phyloP scores from a whole-genome alignment of 2,113 vertebrate species.

The Antidorcas marsupialis region DNA sequence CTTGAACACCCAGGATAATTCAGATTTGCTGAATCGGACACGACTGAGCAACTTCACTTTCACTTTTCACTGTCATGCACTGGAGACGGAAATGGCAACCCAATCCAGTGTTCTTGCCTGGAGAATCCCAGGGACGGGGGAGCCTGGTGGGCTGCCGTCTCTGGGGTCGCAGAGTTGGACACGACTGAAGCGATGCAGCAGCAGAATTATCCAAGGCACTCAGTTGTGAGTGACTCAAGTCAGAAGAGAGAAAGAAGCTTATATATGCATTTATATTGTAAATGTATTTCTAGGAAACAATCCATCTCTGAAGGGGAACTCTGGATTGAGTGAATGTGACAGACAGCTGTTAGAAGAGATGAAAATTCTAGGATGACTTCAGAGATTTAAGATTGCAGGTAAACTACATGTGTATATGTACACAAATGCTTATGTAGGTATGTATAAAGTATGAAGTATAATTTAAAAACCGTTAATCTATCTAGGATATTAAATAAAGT shows the following conservation, averaged over 20 bases:
- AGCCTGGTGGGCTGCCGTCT: no score
- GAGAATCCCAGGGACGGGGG: no score
- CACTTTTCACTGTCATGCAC: no score
- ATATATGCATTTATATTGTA: slow-evolving; percentile 18
- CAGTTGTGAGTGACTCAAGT: slow-evolving; percentile 12
- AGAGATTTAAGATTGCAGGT: background rate
- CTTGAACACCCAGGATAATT: background rate
- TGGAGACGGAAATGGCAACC: no score
- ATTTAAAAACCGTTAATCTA: background rate
- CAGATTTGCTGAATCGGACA: background rate
- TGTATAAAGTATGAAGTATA: background rate
- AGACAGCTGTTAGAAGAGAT: background rate
- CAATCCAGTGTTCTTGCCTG: no score
- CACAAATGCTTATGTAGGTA: background rate
- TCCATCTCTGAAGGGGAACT: slow-evolving; percentile 51
- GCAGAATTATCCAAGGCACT: background rate
- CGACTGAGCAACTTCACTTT: no score
- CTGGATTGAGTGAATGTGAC: slow-evolving; percentile 4
- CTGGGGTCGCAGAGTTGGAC: no score
- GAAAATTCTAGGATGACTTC: background rate
- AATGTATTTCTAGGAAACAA: slow-evolving; percentile 55
- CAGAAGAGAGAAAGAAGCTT: slow-evolving; percentile 15
- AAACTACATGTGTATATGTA: background rate
- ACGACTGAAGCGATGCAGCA: no score
- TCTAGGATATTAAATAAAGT: background rate